These are phyloP conservation scores for Zaprionus kolodkinae DNA, from an alignment of 1,140 invertebrate genomes.

Conservation along the genomic window DNA sequence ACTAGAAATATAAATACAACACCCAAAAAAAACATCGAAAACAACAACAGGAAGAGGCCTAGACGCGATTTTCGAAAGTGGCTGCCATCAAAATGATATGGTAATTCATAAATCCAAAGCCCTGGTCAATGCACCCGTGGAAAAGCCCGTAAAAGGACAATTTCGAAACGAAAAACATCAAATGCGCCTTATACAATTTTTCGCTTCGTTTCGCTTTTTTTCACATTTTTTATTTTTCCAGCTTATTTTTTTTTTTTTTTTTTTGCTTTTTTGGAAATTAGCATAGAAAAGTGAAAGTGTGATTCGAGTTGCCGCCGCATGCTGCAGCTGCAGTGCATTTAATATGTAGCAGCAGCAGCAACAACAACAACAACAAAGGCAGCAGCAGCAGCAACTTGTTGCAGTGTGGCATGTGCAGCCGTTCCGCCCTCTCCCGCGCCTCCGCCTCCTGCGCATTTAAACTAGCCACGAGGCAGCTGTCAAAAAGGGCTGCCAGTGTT, in stretches of 20 bases:
- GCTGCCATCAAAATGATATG: constrained; percentile 35
- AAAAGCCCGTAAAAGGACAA: constrained; percentile 38
- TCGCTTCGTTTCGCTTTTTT: constrained; percentile 9
- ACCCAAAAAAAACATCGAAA: constrained; percentile 2
- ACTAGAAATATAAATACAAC: constrained; percentile 26
- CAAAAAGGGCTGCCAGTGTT: constrained; percentile 67
- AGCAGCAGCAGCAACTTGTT: constrained; percentile 39
- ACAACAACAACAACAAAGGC: constrained; percentile 4
- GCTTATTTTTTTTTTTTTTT: constrained; percentile 21
- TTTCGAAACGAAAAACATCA: constrained; percentile 28
- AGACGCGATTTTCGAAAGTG: constrained; percentile 35
- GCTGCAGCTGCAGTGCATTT: constrained; percentile 71
- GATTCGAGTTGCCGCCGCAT: constrained; percentile 18
- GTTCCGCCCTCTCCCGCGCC: constrained; percentile 48
- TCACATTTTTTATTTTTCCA: constrained; percentile 1
- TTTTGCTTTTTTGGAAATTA: constrained; percentile 52
- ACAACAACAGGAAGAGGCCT: constrained; percentile 5
- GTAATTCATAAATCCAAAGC: constrained; percentile 26
- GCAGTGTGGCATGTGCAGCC: constrained; percentile 50
- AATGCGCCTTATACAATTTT: constrained; percentile 26
- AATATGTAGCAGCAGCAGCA: constrained; percentile 68
- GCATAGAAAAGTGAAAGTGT: constrained; percentile 74
- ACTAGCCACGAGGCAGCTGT: constrained; percentile 50
- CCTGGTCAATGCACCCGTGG: constrained; percentile 33
- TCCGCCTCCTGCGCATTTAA: constrained; percentile 12